Base-by-base conservation (phyloP, 1,140 invertebrate genomes). In the Heterodera carotae region DNA sequence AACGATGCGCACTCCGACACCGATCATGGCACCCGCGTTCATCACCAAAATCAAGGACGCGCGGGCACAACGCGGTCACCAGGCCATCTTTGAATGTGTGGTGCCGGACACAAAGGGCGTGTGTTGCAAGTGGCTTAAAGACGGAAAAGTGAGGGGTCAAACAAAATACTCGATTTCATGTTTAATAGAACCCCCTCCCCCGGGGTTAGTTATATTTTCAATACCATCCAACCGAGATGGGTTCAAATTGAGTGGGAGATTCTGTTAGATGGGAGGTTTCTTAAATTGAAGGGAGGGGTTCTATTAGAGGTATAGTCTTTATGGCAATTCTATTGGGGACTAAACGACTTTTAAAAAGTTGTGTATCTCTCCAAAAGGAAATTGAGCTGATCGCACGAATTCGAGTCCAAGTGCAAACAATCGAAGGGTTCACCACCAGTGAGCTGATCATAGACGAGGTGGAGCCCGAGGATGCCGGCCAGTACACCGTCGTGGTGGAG, bases 391-490 rank as follows among this genome's bases (percentile, higher is more conserved):
- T 92, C 84, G 91, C 92, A n/a, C 91, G 92, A 76, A 87, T 87
- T 76, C 75, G 86, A 3, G 85, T 87, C 27, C 79, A 85, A 76
- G 76, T 77, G 3, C 73, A 80, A 75, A 85, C 83, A 15, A 85
- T 85, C 34, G 85, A 87, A 72, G 85, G 84, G 29, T 83, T 86
- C 70, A 87, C 82, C 87, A 93, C 94, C 1, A 93, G 93, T 0
- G 95, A 94, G 3, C 89, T 99, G 27, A 92, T 97, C 29, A 97
- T 98, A 80, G 92, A 92, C 71, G 96, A 98, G 90, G 94, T 97
- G 0, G 96, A 95, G 88, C 94, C 95, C 0, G 96, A 98, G 90
- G 96, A 99, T 89, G 93, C 95, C 2, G 96, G 95, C 2, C 93
- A 92, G 64, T 98, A 97, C 88, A 97, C 95, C 0, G 96, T 95